phyloP scores from a whole-genome alignment of 1,140 invertebrate genomes.

The Dendrolimus kikuchii region DNA sequence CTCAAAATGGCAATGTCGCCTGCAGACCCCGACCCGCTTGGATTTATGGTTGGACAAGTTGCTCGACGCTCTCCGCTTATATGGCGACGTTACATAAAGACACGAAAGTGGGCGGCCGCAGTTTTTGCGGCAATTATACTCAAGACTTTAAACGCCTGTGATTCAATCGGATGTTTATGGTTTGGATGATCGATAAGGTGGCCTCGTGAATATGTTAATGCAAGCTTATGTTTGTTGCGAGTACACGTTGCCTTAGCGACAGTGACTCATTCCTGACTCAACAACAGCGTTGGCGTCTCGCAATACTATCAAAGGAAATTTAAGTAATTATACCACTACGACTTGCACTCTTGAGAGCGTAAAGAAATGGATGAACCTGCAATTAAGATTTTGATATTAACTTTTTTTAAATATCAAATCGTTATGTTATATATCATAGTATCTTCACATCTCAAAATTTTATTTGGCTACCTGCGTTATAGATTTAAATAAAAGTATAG shows the following conservation, averaged over 20 bases:
- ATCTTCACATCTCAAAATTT: too few relatives aligned
- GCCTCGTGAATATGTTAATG: conserved; percentile 23
- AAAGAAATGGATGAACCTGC: too few relatives aligned
- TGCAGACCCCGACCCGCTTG: conserved; percentile 11
- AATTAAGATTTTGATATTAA: too few relatives aligned
- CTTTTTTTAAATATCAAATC: too few relatives aligned
- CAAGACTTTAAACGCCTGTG: conserved; percentile 11
- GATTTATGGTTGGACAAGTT: conserved; percentile 27
- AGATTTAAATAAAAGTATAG: too few relatives aligned
- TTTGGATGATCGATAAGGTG: conserved; percentile 16
- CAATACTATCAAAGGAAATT: neutral
- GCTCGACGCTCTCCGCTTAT: conserved; percentile 26
- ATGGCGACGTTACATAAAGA: conserved; percentile 32
- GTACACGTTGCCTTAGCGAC: conserved; percentile 12
- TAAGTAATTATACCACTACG: too few relatives aligned
- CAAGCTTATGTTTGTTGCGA: conserved; percentile 12
- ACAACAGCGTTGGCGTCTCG: neutral
- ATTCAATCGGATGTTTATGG: conserved; percentile 10
- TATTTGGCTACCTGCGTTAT: too few relatives aligned
- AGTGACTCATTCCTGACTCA: conserved; percentile 14
- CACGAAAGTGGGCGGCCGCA: conserved; percentile 16
- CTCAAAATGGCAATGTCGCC: neutral
- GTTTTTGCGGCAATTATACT: conserved; percentile 12
- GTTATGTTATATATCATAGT: too few relatives aligned
- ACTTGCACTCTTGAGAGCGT: too few relatives aligned